Conservation (phyloP, 2,113 vertebrate species). For the Bos taurus region ARS-UCD2.0 NC_037350.1:42147501-42148000, state of each 20-base stretch:
- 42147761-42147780: neutral
- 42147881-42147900: neutral
- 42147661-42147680: neutral
- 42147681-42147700: neutral
- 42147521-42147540: neutral
- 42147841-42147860: neutral
- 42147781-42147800: neutral
- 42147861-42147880: neutral
- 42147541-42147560: neutral
- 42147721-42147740: accelerated
- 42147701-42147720: accelerated
- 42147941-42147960: neutral
- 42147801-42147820: neutral
- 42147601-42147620: neutral
- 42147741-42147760: neutral
- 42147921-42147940: neutral
- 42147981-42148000: neutral
- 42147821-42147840: neutral
- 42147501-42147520: neutral
- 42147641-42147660: neutral
- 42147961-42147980: neutral
- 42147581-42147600: neutral
- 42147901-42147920: neutral
- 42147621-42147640: neutral
- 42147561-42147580: neutral